Percentiles rank a stretch among this genome's conserved stretches.
These are phyloP conservation scores for Apis florea DNA, from an alignment of 1,140 invertebrate genomes.

Conservation along the genomic window DNA sequence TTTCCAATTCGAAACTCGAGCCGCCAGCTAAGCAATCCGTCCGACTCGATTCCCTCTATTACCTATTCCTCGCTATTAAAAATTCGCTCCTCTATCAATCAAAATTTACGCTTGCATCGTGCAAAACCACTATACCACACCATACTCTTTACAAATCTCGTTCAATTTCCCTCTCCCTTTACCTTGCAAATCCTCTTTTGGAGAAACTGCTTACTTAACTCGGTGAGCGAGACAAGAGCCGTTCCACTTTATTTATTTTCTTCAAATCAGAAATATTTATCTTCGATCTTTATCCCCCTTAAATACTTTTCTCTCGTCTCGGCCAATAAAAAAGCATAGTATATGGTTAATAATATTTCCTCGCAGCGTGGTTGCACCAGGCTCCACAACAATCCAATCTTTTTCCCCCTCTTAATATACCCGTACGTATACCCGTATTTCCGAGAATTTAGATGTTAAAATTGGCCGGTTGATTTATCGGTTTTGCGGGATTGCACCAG, in stretches of 20 bases:
- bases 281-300: neutral
- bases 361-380: neutral
- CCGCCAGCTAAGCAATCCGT: slow-evolving; percentile 40
- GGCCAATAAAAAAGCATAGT: neutral
- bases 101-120: neutral
- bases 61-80: slow-evolving; percentile 24
- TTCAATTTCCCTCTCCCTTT: neutral
- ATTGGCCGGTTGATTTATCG: slow-evolving; percentile 6
- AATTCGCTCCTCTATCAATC: neutral
- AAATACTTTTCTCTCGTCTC: neutral
- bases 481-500: neutral
- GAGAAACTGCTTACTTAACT: neutral
- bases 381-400: neutral
- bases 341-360: neutral
- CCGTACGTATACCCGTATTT: neutral
- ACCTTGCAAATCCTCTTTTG: too few species aligned
- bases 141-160: neutral
- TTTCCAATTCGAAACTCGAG: slow-evolving; percentile 35
- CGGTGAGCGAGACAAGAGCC: neutral
- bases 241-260: neutral
- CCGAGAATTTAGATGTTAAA: slow-evolving; percentile 9
- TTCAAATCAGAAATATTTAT: neutral
- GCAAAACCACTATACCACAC: neutral
- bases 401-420: neutral
- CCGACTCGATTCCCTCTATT: slow-evolving; percentile 13